Conservation (phyloP, 1,140 invertebrate genomes). For the Anagrus nilaparvatae region DNA sequence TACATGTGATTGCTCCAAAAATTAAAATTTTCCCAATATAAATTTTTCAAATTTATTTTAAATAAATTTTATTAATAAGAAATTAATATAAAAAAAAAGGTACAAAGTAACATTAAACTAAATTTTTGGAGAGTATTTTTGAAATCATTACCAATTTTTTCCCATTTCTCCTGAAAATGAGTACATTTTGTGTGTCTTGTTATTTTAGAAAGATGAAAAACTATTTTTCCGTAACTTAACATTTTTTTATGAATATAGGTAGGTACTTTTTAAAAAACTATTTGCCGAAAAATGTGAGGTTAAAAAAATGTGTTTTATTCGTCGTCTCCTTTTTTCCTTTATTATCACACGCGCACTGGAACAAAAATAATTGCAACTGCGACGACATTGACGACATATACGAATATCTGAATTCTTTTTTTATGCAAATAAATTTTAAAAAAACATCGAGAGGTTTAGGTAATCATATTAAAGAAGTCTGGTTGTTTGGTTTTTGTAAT, state of each 20-base stretch:
- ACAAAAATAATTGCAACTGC: no score
- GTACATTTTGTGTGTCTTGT: slow-evolving; percentile 18
- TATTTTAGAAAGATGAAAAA: slow-evolving; percentile 22
- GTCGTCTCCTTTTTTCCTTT: no score
- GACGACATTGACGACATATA: no score
- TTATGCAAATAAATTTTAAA: no score
- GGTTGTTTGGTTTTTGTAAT: no score
- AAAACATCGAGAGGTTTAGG: no score
- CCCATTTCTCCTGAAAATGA: slow-evolving; percentile 12
- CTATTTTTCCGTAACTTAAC: slow-evolving; percentile 24
- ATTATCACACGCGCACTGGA: no score
- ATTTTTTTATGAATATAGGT: slow-evolving; percentile 16
- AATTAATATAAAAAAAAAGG: not conserved
- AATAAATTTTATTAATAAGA: not conserved
- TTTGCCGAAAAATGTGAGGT: not conserved
- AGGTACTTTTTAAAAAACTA: not conserved
- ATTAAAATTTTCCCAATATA: not conserved
- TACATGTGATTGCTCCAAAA: not conserved
- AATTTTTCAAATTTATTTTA: not conserved
- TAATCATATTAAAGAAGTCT: no score
- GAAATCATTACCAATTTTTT: slow-evolving; percentile 18
- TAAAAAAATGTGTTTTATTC: no score
- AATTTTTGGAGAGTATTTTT: no score
- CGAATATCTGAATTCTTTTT: no score
- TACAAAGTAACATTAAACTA: no score